Evolutionary conservation across 2,888 invertebrate genomes (phyloP).

Genomic region (Drosophila ustulata): DNA sequence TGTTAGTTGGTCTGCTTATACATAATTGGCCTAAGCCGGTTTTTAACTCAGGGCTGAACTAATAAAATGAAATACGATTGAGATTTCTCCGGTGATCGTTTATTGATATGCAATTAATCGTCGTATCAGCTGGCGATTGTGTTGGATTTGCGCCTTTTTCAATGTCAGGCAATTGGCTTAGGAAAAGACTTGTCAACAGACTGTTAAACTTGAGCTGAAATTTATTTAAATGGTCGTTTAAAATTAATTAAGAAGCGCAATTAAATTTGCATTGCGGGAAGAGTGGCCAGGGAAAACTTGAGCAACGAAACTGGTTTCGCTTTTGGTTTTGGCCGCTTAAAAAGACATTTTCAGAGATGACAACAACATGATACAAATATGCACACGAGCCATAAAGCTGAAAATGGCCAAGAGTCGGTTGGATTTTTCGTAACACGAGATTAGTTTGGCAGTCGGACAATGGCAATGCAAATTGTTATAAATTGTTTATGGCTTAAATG

Average conservation of each 20-base stretch:
- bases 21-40: slow-evolving; percentile 1
- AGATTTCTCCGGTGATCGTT: slow-evolving; percentile 11
- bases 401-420: slow-evolving; percentile 35
- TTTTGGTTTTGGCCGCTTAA: slow-evolving; percentile 14
- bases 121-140: slow-evolving; percentile 15
- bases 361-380: slow-evolving; percentile 38
- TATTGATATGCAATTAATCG: slow-evolving; percentile 25
- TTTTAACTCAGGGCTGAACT: slow-evolving; percentile 8
- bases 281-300: slow-evolving; percentile 5
- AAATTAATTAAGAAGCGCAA: slow-evolving; percentile 65
- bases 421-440: slow-evolving; percentile 16
- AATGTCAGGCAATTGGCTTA: slow-evolving; percentile 39
- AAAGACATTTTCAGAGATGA: slow-evolving; percentile 21
- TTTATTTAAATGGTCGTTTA: slow-evolving; percentile 51
- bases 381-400: slow-evolving; percentile 47
- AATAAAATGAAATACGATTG: slow-evolving; percentile 5
- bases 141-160: slow-evolving; percentile 18
- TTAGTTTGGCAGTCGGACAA: slow-evolving; percentile 23
- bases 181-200: slow-evolving; percentile 34
- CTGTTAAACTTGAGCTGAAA: slow-evolving; percentile 38
- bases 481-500: slow-evolving; percentile 58
- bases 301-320: slow-evolving; percentile 40
- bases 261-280: slow-evolving; percentile 49
- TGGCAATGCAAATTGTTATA: slow-evolving; percentile 52
- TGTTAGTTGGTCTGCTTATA: background rate